Percentiles rank a stretch among this genome's conserved stretches.
phyloP scores from a whole-genome alignment of 2,888 invertebrate genomes.

The Helicoverpa assulta region DNA sequence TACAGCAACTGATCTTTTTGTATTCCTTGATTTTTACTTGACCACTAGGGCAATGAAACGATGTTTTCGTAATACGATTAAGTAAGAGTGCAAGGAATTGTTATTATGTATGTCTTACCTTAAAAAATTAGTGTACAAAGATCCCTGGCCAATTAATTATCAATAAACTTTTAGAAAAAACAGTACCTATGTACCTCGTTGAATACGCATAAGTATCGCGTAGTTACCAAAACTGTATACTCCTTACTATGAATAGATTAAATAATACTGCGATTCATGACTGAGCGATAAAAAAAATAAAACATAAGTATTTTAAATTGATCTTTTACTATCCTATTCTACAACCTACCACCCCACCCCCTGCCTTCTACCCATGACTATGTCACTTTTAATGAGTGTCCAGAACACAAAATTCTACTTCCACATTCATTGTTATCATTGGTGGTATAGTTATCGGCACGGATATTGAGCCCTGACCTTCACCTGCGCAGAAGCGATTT shows the following conservation, averaged over 20 bases:
- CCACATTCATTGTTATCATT: too few species aligned
- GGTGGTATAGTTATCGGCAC: too few species aligned
- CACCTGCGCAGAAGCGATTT: too few species aligned
- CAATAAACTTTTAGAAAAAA: neutral
- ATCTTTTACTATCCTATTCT: slow-evolving; percentile 19
- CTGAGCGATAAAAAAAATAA: slow-evolving; percentile 42
- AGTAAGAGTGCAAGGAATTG: slow-evolving; percentile 71
- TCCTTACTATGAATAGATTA: neutral
- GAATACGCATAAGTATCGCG: neutral
- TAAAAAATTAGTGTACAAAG: neutral
- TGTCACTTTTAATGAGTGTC: too few species aligned
- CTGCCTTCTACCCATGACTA: too few species aligned
- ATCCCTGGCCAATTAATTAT: neutral
- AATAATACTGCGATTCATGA: neutral
- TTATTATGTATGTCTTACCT: slow-evolving; percentile 12
- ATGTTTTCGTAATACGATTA: slow-evolving; percentile 53
- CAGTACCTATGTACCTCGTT: too few species aligned
- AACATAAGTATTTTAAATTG: slow-evolving; percentile 2
- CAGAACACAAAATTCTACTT: too few species aligned
- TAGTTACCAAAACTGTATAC: slow-evolving; percentile 47
- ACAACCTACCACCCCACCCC: neutral
- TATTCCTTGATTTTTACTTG: slow-evolving; percentile 77
- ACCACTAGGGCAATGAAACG: slow-evolving; percentile 30
- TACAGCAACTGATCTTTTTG: slow-evolving; percentile 20
- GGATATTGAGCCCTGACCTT: too few species aligned